These are phyloP conservation scores for Amazona vittata DNA, from an alignment of 2,113 vertebrate genomes.

Conservation along the genomic window DNA sequence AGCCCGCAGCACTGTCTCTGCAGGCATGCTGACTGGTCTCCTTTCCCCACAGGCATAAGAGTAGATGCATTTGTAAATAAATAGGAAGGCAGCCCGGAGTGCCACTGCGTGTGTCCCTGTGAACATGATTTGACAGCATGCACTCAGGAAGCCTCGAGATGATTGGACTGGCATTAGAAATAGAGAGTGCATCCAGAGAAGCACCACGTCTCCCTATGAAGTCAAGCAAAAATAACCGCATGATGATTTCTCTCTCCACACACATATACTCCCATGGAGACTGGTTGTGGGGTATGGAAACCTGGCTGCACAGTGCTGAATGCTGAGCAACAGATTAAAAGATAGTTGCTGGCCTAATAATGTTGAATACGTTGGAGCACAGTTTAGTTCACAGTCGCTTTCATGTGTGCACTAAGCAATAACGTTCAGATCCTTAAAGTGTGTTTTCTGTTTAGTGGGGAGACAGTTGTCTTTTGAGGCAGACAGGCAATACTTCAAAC, in stretches of 20 bases:
- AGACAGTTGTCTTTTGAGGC: background rate
- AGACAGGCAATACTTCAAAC: background rate
- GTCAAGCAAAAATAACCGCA: background rate
- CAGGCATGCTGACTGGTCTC: background rate
- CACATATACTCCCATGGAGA: background rate
- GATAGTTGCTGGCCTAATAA: background rate
- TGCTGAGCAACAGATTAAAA: background rate
- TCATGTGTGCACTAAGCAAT: background rate
- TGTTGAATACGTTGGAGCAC: background rate
- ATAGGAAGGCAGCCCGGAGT: background rate
- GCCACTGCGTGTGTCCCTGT: background rate
- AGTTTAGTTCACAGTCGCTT: background rate
- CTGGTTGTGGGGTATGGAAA: background rate
- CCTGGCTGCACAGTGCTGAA: no score
- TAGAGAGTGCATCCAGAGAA: background rate
- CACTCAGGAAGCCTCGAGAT: background rate
- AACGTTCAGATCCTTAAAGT: background rate
- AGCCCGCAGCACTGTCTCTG: background rate
- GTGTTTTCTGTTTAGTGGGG: background rate
- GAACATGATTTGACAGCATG: background rate
- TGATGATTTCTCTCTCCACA: background rate
- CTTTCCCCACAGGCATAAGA: background rate
- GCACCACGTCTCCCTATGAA: background rate
- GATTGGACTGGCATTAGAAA: background rate
- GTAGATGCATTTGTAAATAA: conserved; percentile 13